phyloP scores from a whole-genome alignment of 2,888 invertebrate genomes.

The Drosophila pegasa region DNA sequence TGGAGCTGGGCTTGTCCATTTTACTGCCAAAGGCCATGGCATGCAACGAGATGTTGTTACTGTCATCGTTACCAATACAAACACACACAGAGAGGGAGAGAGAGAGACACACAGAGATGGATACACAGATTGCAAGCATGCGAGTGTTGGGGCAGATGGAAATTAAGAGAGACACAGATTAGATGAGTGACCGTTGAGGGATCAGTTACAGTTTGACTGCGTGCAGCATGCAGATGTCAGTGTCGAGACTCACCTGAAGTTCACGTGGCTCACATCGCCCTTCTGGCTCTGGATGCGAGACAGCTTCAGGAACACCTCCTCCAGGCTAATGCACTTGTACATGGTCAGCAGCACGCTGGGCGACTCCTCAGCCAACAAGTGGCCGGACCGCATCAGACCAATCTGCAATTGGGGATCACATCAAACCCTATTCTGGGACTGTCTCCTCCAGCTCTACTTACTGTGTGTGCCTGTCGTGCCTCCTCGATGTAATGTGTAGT shows the following conservation, averaged over 20 bases:
- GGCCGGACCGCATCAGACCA: slow-evolving; percentile 96
- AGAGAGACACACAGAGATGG: slow-evolving; percentile 49
- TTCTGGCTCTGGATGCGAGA: slow-evolving; percentile 92
- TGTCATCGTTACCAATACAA: slow-evolving; percentile 80
- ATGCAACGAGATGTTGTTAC: slow-evolving; percentile 92
- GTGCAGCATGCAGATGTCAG: slow-evolving; percentile 34
- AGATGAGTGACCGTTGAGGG: slow-evolving; percentile 20
- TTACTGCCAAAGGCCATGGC: slow-evolving; percentile 92
- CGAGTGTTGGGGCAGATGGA: slow-evolving; percentile 54
- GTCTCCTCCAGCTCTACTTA: slow-evolving; percentile 85
- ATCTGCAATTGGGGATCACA: slow-evolving; percentile 87
- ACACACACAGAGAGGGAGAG: slow-evolving; percentile 26
- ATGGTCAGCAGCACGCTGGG: slow-evolving; percentile 93
- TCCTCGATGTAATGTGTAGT: slow-evolving; percentile 98
- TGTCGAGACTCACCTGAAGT: slow-evolving; percentile 82
- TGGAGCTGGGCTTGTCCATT: slow-evolving; percentile 92
- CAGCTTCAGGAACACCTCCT: slow-evolving; percentile 96
- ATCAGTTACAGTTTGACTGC: slow-evolving; percentile 36
- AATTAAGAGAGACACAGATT: slow-evolving; percentile 43
- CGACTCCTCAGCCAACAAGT: slow-evolving; percentile 95
- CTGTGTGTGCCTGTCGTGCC: slow-evolving; percentile 95
- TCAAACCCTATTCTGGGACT: background rate
- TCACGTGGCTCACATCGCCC: slow-evolving; percentile 85
- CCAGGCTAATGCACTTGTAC: slow-evolving; percentile 93
- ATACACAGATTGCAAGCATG: slow-evolving; percentile 73